Percentiles rank a stretch among this genome's conserved stretches.
Conservation (phyloP, 2,797 vertebrate genomes). For the Myoxocephalus aenaeus region DNA sequence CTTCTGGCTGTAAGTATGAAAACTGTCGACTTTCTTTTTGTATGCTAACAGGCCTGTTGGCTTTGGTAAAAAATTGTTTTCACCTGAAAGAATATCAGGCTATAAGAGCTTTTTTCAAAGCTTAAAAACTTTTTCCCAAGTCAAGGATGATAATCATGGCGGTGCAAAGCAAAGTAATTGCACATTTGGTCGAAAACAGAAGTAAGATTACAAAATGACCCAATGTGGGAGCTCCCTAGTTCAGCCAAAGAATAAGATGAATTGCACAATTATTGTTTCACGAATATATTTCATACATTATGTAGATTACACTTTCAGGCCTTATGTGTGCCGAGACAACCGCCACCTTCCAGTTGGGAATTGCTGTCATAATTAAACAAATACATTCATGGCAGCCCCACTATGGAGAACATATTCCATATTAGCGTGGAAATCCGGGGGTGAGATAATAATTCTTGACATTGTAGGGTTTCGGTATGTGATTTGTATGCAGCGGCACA, state of each 20-base stretch:
- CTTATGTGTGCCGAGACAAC: constrained; percentile 25
- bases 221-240: not conserved
- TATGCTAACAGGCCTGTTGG: not conserved
- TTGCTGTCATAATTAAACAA: constrained; percentile 46
- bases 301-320: constrained; percentile 34
- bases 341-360: constrained; percentile 19
- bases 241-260: not conserved
- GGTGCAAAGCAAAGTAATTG: not conserved
- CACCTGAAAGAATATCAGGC: not conserved
- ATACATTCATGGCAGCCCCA: constrained; percentile 7
- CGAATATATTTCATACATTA: constrained; percentile 26
- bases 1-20: not conserved
- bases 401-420: constrained; percentile 38
- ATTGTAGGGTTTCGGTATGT: constrained; percentile 42
- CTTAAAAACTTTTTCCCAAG: not conserved
- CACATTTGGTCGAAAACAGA: not conserved
- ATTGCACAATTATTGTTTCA: constrained; percentile 21
- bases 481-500: constrained; percentile 57
- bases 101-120: not conserved
- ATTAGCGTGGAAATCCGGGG: constrained; percentile 41
- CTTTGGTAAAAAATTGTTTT: not conserved
- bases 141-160: not conserved
- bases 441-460: constrained; percentile 48
- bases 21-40: not conserved
- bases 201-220: not conserved